A percentile compares a stretch with the other conserved stretches of the same genome.
These are phyloP conservation scores for Operophtera brumata DNA, from an alignment of 2,888 invertebrate genomes.

Conservation along the genomic window DNA sequence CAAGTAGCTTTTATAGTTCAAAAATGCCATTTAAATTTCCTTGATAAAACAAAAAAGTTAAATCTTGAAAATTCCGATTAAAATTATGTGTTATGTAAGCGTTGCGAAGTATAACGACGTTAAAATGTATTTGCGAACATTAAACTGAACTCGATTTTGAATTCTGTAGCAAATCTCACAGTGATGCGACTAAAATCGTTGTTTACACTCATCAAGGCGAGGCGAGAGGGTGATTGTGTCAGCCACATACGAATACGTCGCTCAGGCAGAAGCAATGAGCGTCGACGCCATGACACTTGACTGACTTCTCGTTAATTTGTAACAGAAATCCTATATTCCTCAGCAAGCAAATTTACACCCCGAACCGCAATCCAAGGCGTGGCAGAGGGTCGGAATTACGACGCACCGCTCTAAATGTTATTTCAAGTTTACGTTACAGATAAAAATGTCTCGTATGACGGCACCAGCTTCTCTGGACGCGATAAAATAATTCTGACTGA, in stretches of 20 bases:
- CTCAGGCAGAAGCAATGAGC: slow-evolving; percentile 49
- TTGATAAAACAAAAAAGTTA: background rate
- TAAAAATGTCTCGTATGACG: slow-evolving; percentile 58
- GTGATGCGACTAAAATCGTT: slow-evolving; percentile 36
- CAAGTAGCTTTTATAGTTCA: background rate
- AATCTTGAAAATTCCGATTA: background rate
- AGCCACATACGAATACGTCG: slow-evolving; percentile 50
- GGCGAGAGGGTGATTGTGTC: slow-evolving; percentile 42
- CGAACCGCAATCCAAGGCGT: slow-evolving; percentile 44
- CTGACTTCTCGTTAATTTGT: slow-evolving; percentile 75
- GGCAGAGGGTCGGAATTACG: slow-evolving; percentile 44
- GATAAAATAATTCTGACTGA: slow-evolving; percentile 26
- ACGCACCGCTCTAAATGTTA: slow-evolving; percentile 47
- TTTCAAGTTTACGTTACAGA: slow-evolving; percentile 63
- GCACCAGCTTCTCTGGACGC: slow-evolving; percentile 40
- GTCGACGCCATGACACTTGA: slow-evolving; percentile 64
- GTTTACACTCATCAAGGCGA: slow-evolving; percentile 49
- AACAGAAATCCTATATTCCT: slow-evolving; percentile 57
- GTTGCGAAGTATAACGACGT: no score
- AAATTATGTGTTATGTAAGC: background rate
- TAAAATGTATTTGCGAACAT: background rate
- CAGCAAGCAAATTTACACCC: slow-evolving; percentile 49
- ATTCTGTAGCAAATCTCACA: slow-evolving; percentile 23
- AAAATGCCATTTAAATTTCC: background rate
- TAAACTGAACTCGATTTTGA: slow-evolving; percentile 9